Percentiles rank a stretch among this genome's conserved stretches.
Evolutionary conservation across 2,113 vertebrate genomes (phyloP).

Genomic region (Forbesichthys agassizii): DNA sequence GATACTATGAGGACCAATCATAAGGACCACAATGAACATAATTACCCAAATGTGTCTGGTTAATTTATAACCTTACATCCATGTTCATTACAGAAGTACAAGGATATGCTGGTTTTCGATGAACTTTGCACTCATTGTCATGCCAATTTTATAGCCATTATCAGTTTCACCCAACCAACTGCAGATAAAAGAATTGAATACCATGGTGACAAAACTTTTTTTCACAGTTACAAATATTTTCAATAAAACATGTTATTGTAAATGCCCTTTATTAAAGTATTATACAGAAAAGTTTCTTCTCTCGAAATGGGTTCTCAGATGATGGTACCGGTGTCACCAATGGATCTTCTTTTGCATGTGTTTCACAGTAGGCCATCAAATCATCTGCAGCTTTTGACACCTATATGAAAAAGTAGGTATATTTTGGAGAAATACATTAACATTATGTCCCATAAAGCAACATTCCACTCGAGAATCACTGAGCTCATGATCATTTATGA

Average conservation of each 20-base stretch:
- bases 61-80: conserved; percentile 67
- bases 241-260: not conserved
- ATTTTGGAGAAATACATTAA: not conserved
- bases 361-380: conserved; percentile 85
- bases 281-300: conserved; percentile 84
- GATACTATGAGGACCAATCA: not conserved
- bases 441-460: not conserved
- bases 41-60: conserved; percentile 13
- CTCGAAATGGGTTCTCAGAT: conserved; percentile 87
- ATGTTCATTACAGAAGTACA: conserved; percentile 34
- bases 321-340: conserved; percentile 80
- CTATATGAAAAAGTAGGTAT: conserved; percentile 56
- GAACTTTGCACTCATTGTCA: conserved; percentile 68
- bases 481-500: too few relatives aligned
- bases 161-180: conserved; percentile 3
- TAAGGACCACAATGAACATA: not conserved
- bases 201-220: conserved; percentile 17
- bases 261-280: conserved; percentile 72
- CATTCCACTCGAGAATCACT: too few relatives aligned
- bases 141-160: conserved; percentile 56
- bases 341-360: conserved; percentile 84
- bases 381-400: conserved; percentile 89
- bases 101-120: conserved; percentile 6
- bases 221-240: too few relatives aligned
- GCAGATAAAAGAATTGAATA: not conserved